Evolutionary conservation across 2,113 vertebrate genomes (phyloP), one percentile per base, ranked within the genome.

Genomic region (Leuciscus idus): DNA sequence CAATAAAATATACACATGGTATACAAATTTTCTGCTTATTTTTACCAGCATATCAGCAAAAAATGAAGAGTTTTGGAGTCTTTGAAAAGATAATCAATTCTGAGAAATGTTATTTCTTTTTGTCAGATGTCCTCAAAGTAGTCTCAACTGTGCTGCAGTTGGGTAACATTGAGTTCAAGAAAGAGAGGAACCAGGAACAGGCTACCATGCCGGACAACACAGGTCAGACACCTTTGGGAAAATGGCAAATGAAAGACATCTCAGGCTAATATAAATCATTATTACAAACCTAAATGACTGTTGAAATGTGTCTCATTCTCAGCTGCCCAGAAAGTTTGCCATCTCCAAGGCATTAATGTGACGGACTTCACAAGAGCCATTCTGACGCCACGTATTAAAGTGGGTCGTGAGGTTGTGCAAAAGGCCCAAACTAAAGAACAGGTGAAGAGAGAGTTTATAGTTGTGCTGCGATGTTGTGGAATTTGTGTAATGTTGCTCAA

Each of bases 391-490:
- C 94, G 97, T 28, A 97, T 97, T 92, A 97, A 97, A 93, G 97
- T 97, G 0, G 97, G 97, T 17, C 92, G 97, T 85, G 97, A 97
- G 6, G 94, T 97, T 11, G 97, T 97, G 2, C 97, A 97, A 91
- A 97, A 97, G 90, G 97, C 97, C 15, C 97, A 97, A 93, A 97
- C 97, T 15, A 97, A 97, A 90, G 97, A 97, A 78, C 97, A 97
- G 96, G 97, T 97, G 80, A n/a, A 7, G 76, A n/a, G 52, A n/a
- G 30, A 23, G 11, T 61, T 57, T 23, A 11, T 61, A 55, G 50
- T 78, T 55, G 50, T 30, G 9, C 19, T 86, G 85, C 83, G 13
- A 1, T 73, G 61, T 19, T 85, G 46, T n/a, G 21, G 26, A 74
- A 52, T 7, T 0, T 10, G 57, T 62, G 80, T 52, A 82, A 43